Evolutionary conservation across 2,888 invertebrate species (phyloP), one percentile per base, ranked within the genome.

Genomic region (Troides aeacus): DNA sequence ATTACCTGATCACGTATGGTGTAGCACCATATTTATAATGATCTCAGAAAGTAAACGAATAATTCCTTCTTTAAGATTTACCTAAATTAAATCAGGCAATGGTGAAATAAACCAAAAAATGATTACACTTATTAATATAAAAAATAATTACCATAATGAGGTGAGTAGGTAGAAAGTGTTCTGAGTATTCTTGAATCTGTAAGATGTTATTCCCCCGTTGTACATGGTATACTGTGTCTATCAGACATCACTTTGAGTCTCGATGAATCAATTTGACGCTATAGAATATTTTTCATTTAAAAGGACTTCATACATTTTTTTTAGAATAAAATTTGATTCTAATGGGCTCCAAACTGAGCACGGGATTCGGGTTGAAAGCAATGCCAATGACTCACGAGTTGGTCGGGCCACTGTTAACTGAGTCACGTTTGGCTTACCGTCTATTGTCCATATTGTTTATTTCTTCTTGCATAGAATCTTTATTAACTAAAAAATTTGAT

Each of bases 361-460:
- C 39, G 56, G 61, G 58, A 65, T 62, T 69, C 36, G 62, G 58
- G 46, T 57, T 65, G 62, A 39, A 24, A 42, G 17, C 61, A 36
- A 68, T 21, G 68, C 62, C 62, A 65, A 62, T 69, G 69, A 69
- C 65, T 69, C 69, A 69, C 62, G 56, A 66, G 24, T 61, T 17
- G 65, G 30, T 57, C 42, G 58, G 65, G 30, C 62, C 57, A 36
- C 62, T 62, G n/a, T 53, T 30, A 60, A 53, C 65, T 69, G 64
- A 69, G 56, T 69, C 69, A 69, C 62, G 4, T 62, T 53, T 39
- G 21, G 56, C 21, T 50, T 62, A 42, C 61, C 21, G 62, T 66
- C 53, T 50, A 39, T 39, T 50, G 50, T 50, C 50, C 17, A 17
- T 50, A 50, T 50, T 50, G 50, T 50, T 50, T 50, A 50, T 50